Base-by-base conservation (phyloP, 2,888 invertebrate genomes). In the Lasioglossum figueresi region DNA sequence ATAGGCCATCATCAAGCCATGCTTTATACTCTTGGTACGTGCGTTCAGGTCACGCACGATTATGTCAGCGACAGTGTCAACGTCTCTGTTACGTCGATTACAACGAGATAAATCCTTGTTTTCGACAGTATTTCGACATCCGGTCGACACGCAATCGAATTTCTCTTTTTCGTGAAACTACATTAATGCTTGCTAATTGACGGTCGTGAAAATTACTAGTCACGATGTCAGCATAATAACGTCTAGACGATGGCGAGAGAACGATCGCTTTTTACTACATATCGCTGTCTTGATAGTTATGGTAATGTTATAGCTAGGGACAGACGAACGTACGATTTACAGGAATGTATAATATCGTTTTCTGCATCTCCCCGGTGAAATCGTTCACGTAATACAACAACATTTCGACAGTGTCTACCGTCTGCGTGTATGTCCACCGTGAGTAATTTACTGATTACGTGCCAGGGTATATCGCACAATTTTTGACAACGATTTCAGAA, bases 351-450 rank as follows among this genome's bases (percentile, higher is more conserved):
- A 12, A 48, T 34, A 16, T 37, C 45, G 34, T 37, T 81, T 72
- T 31, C 14, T 27, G 73, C 52, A 71, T 31, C 16, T 27, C 73
- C 63, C 66, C 6, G 14, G 84, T 80, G 84, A 85, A 85, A 81
- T 76, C 78, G 85, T 80, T 84, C 80, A 78, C 81, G 81, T 78
- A 86, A 86, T 84, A 37, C 4, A 56, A 56, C 40, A 78, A 59
- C 27, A 78, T 73, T 77, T 59, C 45, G 14, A 10, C 34, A 12
- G 16, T 27, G 66, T 48, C 52, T 19, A 23, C 19, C 27, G 81
- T 78, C 78, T 76, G 81, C 68, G 66, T 63, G 12, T 3, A 43
- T 14, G 43, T 31, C 3, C 31, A 79, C 40, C 12, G 8, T 14
- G 34, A 52, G 43, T 79, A 85, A 89, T 84, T 76, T 52, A 63